Evolutionary conservation across 2,113 vertebrate species (phyloP).

Genomic region (Boleophthalmus pectinirostris): DNA sequence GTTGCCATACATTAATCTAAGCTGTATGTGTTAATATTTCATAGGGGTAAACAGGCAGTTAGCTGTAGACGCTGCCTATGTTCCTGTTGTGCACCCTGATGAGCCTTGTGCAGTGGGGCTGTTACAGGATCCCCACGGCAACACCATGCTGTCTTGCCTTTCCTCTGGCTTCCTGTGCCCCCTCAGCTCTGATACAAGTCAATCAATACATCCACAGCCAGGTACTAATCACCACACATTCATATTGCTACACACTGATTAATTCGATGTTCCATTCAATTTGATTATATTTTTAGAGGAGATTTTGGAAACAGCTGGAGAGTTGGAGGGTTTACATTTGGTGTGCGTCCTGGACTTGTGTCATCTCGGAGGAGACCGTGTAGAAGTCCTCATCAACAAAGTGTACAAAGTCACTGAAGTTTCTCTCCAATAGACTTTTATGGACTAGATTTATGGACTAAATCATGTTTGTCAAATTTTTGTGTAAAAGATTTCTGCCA

Average conservation of each 20-base stretch:
- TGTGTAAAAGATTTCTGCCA: too few relatives aligned
- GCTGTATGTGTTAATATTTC: conserved; percentile 20
- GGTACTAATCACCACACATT: conserved; percentile 58
- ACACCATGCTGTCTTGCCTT: conserved; percentile 72
- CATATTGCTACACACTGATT: background rate
- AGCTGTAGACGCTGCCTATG: conserved; percentile 82
- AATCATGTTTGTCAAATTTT: too few relatives aligned
- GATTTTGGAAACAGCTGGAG: conserved; percentile 50
- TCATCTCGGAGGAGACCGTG: conserved; percentile 80
- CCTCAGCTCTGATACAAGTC: conserved; percentile 23
- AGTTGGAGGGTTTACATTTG: conserved; percentile 78
- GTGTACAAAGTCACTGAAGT: conserved; percentile 77
- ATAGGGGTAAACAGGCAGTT: conserved; percentile 86
- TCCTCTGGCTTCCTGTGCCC: conserved; percentile 68
- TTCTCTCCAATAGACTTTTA: conserved; percentile 22
- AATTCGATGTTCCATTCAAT: background rate
- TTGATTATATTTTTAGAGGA: conserved; percentile 47
- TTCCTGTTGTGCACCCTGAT: conserved; percentile 73
- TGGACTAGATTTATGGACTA: too few relatives aligned
- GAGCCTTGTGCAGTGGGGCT: conserved; percentile 72
- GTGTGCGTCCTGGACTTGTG: conserved; percentile 86
- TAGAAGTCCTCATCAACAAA: conserved; percentile 85
- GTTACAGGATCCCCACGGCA: conserved; percentile 65
- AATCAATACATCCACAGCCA: conserved; percentile 54
- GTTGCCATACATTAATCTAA: background rate